Conservation (phyloP, 2,113 vertebrate species). For the Laticauda laticaudata region DNA sequence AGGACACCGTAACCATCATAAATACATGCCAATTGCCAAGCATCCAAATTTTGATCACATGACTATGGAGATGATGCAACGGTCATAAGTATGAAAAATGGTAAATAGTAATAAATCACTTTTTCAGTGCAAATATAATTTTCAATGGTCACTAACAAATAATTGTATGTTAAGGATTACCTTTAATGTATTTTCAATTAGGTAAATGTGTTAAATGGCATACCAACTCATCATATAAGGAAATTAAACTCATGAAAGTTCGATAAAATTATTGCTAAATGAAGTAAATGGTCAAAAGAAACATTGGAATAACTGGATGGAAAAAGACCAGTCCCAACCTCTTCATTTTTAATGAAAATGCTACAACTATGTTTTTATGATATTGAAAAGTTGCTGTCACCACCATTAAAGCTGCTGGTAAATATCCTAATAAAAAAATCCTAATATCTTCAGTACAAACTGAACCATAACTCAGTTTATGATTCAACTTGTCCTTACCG, state of each 20-base stretch:
- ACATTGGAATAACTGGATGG: background rate
- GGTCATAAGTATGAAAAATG: background rate
- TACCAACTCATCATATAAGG: background rate
- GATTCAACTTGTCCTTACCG: background rate
- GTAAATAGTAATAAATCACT: background rate
- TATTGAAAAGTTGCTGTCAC: background rate
- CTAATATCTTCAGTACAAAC: background rate
- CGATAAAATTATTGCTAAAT: background rate
- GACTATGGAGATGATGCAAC: background rate
- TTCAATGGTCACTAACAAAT: background rate
- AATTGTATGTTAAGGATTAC: background rate
- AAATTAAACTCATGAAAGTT: background rate
- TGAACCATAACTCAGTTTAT: background rate
- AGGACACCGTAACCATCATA: background rate
- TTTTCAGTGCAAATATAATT: background rate
- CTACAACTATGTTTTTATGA: background rate
- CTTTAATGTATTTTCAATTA: background rate
- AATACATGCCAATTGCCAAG: background rate
- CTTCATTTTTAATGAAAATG: background rate
- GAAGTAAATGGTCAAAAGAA: conserved; percentile 3
- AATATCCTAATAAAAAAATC: background rate
- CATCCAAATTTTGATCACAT: background rate
- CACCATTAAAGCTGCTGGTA: background rate
- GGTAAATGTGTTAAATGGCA: background rate
- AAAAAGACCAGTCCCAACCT: background rate